phyloP scores from a whole-genome alignment of 2,888 invertebrate species.

The Macrostomum cliftonense region DNA sequence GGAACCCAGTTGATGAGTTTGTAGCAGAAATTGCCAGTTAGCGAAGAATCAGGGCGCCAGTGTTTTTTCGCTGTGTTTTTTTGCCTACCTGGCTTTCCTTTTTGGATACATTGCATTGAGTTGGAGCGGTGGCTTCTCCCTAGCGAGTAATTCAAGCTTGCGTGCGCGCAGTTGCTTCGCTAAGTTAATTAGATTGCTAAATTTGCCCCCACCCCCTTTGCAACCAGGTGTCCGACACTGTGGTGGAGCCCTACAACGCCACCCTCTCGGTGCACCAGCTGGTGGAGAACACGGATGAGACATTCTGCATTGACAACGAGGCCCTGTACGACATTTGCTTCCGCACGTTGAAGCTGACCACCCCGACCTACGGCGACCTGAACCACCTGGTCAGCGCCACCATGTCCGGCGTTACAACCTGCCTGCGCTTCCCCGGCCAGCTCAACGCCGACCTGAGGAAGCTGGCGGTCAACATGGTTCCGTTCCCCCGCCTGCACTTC shows the following conservation, averaged over 20 bases:
- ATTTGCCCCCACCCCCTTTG: no score
- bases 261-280: not conserved
- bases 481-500: constrained; percentile 71
- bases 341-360: not conserved
- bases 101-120: no score
- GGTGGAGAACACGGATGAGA: not conserved
- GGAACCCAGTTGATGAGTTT: no score
- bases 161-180: no score
- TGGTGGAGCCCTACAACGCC: not conserved
- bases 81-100: no score
- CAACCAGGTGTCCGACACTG: no score
- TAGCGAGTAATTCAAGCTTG: no score
- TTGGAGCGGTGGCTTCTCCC: no score
- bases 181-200: no score
- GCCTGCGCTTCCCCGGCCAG: constrained; percentile 40
- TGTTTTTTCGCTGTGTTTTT: no score
- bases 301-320: not conserved
- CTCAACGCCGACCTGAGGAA: constrained; percentile 64
- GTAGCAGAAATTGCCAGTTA: no score
- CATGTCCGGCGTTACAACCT: constrained; percentile 42
- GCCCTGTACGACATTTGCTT: not conserved
- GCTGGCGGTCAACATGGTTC: constrained; percentile 61
- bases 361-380: not conserved
- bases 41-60: no score
- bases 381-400: constrained; percentile 35